Evolutionary conservation across 2,888 invertebrate species (phyloP), one percentile per base, ranked within the genome.

Genomic region (Galeopsomyia nigrocyanea): DNA sequence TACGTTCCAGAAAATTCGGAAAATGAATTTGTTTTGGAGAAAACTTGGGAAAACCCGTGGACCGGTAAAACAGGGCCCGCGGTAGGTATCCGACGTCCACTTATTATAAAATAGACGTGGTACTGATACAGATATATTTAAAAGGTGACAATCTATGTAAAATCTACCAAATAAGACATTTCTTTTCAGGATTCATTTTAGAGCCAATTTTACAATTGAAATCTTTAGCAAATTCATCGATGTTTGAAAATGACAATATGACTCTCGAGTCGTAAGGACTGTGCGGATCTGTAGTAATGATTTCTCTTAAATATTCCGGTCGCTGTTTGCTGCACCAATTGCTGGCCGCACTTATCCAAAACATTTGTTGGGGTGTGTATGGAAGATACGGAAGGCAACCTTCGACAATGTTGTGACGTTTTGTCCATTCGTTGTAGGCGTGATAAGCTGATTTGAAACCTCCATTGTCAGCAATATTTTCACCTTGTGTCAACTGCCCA

Each of bases 171-270:
- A 73, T 16, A 7, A 39, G 31, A 47, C 74, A 76, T 67, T 73
- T 75, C 2, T 73, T 39, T 26, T 61, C 51, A 10, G 75, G 73
- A 62, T 75, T 73, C 73, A 75, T 75, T 16, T 39, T 87, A 1
- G 89, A 87, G 14, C 89, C 90, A 0, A 83, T 46, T 0, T 89
- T 89, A 80, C 91, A 91, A 74, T 87, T 87, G 83, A 90, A 91
- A 82, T 91, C 91, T 76, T 84, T 84, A 31, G 89, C 47, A 78
- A 91, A 92, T 75, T 89, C 88, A 10, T 88, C 87, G 79, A 88
- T 87, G 81, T 91, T 91, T 55, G 90, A 89, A 68, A 91, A 86
- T 0, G 91, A 39, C 47, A 56, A 14, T 5, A 21, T 57, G 10
- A 70, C 51, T 7, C 70, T 22, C 1, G 70, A 50, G 0, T 5